phyloP scores from a whole-genome alignment of 2,797 vertebrate species.

The Megaceryle alcyon region DNA sequence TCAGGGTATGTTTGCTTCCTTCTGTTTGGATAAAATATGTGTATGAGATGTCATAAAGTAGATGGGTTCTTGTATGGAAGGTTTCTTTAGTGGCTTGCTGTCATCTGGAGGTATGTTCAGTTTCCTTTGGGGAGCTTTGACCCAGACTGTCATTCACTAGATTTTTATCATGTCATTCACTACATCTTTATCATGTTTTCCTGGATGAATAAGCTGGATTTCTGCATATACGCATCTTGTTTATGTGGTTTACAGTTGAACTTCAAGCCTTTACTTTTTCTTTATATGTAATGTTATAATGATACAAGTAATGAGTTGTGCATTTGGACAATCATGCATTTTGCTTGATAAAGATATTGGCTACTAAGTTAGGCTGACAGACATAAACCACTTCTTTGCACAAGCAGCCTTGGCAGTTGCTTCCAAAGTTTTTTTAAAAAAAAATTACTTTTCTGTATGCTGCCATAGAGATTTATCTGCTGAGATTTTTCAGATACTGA shows the following conservation, averaged over 20 bases:
- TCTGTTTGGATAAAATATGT: background rate
- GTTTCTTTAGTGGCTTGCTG: background rate
- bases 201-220: background rate
- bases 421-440: background rate
- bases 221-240: background rate
- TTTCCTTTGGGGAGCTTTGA: background rate
- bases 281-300: background rate
- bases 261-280: background rate
- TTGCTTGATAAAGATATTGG: background rate
- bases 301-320: background rate
- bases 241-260: background rate
- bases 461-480: background rate
- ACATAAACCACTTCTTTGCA: background rate
- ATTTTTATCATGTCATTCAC: background rate
- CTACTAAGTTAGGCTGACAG: background rate
- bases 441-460: background rate
- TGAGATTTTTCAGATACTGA: background rate
- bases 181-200: background rate
- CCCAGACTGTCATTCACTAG: background rate
- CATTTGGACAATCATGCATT: background rate
- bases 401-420: background rate
- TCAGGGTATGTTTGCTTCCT: background rate
- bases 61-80: background rate
- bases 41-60: background rate
- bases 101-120: background rate